Conservation (phyloP, 2,888 invertebrate species). For the Oscheius sp. region DNA sequence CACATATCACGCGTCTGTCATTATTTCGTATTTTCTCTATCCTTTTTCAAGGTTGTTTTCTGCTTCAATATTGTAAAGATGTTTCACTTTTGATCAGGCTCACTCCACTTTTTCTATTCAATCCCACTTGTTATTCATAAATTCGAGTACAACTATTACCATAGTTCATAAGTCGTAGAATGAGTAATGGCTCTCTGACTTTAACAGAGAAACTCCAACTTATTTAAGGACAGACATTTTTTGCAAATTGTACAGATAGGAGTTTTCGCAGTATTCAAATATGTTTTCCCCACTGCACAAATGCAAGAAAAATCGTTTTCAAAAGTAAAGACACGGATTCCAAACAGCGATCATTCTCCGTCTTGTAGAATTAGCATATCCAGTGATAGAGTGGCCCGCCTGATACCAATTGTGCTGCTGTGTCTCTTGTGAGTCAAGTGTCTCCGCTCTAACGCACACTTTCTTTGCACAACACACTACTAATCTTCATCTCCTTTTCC, state of each 20-base stretch:
- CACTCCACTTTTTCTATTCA: too few species aligned
- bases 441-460: slow-evolving; percentile 33
- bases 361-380: neutral
- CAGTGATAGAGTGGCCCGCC: slow-evolving; percentile 1
- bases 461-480: slow-evolving; percentile 17
- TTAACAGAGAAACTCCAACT: too few species aligned
- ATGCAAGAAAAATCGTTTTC: neutral
- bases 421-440: slow-evolving; percentile 32
- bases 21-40: slow-evolving; percentile 1
- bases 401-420: slow-evolving; percentile 33
- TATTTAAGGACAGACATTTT: too few species aligned
- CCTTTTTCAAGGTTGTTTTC: neutral
- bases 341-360: neutral
- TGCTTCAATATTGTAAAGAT: too few species aligned
- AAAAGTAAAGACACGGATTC: neutral
- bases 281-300: too few species aligned
- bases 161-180: too few species aligned
- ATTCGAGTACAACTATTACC: too few species aligned
- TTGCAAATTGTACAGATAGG: too few species aligned
- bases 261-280: too few species aligned
- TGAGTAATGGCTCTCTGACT: too few species aligned
- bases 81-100: too few species aligned
- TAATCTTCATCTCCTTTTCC: slow-evolving; percentile 15
- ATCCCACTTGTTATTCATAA: too few species aligned
- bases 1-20: neutral